Conservation (phyloP, 2,113 vertebrate species). For the Elachura formosa region DNA sequence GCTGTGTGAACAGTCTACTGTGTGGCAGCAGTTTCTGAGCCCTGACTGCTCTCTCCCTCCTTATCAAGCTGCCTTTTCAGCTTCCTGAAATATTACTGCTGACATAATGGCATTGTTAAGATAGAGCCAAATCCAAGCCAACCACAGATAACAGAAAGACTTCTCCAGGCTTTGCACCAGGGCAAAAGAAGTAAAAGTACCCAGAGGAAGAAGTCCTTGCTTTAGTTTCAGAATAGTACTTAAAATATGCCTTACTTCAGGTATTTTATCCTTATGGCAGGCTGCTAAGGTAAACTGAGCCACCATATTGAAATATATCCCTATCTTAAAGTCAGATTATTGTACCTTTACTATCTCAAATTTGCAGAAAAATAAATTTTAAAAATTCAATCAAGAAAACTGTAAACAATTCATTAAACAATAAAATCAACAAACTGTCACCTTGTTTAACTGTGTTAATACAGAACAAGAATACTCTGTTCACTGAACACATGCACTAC, state of each 20-base stretch:
- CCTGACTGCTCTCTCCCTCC: neutral
- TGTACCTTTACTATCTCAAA: neutral
- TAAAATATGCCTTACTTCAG: neutral
- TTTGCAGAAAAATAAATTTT: neutral
- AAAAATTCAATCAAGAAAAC: too few relatives aligned
- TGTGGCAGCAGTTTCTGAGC: neutral
- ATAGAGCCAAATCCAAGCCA: neutral
- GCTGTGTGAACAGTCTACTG: neutral
- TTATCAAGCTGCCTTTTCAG: slow-evolving; percentile 3
- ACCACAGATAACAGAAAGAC: neutral
- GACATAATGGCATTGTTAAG: neutral
- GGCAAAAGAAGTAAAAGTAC: neutral
- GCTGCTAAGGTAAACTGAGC: neutral
- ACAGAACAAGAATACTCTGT: neutral
- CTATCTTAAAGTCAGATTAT: neutral
- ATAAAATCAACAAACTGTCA: neutral
- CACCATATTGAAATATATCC: neutral
- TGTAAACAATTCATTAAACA: too few relatives aligned
- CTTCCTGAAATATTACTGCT: slow-evolving; percentile 3
- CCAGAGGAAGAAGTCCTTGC: neutral
- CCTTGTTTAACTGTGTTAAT: neutral
- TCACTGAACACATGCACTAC: neutral
- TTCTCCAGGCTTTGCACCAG: neutral
- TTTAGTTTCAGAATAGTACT: neutral
- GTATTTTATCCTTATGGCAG: neutral